Percentiles rank a stretch among this genome's conserved stretches.
Evolutionary conservation across 2,113 vertebrate genomes (phyloP).

Genomic region (Clinocottus analis): DNA sequence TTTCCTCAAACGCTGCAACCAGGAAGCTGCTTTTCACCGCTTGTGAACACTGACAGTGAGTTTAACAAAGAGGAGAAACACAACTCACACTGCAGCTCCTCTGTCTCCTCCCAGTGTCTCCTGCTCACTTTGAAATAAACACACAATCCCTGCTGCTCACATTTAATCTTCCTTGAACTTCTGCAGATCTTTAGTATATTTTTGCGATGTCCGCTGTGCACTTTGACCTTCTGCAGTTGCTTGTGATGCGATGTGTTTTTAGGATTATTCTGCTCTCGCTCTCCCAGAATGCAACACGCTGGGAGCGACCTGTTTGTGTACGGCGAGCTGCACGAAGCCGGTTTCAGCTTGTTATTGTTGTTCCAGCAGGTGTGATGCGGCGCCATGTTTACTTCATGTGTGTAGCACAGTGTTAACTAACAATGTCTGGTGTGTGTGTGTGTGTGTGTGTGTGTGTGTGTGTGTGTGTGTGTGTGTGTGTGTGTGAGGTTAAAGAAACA

Average conservation of each 20-base stretch:
- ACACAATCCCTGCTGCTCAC: not conserved
- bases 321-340: not conserved
- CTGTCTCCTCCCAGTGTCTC: no score
- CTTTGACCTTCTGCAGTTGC: not conserved
- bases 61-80: constrained; percentile 29
- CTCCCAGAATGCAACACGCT: not conserved
- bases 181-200: not conserved
- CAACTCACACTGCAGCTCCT: no score
- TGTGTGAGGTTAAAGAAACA: constrained; percentile 11
- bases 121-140: not conserved
- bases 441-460: no score
- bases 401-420: constrained; percentile 19
- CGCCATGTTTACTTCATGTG: constrained; percentile 45
- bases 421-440: constrained; percentile 19
- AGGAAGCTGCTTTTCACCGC: constrained; percentile 23
- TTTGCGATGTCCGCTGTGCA: not conserved
- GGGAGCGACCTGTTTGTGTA: not conserved
- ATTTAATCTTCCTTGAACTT: constrained; percentile 6
- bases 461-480: no score
- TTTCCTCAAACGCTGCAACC: not conserved
- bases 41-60: constrained; percentile 2
- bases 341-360: constrained; percentile 37
- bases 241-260: constrained; percentile 7
- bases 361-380: constrained; percentile 37
- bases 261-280: not conserved